Evolutionary conservation across 2,888 invertebrate genomes (phyloP).

Genomic region (Sinopyrophorus schimmeli): DNA sequence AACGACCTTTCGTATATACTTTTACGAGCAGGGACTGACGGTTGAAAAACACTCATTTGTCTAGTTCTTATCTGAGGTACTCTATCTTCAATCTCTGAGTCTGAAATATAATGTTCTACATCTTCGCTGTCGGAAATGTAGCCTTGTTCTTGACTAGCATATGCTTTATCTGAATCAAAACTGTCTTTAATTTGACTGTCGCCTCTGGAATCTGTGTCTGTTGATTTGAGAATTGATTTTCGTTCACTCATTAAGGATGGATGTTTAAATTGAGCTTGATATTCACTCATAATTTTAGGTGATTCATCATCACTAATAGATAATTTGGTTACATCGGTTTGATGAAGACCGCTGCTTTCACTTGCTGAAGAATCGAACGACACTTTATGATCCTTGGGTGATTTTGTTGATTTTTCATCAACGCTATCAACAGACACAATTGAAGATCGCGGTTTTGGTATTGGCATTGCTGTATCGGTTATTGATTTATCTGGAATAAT

Average conservation of each 20-base stretch:
- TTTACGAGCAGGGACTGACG: constrained; percentile 47
- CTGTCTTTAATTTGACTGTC: constrained; percentile 46
- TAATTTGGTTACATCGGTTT: constrained; percentile 12
- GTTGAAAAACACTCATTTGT: constrained; percentile 54
- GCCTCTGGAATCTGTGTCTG: constrained; percentile 29
- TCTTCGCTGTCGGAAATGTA: constrained; percentile 55
- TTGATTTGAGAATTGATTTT: constrained; percentile 10
- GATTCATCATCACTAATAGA: constrained; percentile 15
- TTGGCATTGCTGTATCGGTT: constrained; percentile 41
- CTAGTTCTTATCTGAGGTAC: constrained; percentile 54
- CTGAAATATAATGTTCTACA: constrained; percentile 54
- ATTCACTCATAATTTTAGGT: constrained; percentile 46
- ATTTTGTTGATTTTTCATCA: constrained; percentile 37
- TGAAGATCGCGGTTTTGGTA: constrained; percentile 54
- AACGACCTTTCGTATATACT: constrained; percentile 57
- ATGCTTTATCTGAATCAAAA: constrained; percentile 51
- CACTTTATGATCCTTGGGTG: constrained; percentile 15
- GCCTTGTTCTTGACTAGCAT: constrained; percentile 48
- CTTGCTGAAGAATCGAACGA: constrained; percentile 39
- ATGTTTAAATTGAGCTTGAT: constrained; percentile 50
- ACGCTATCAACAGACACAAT: constrained; percentile 43
- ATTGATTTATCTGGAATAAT: constrained; percentile 38
- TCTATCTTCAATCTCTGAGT: constrained; percentile 55
- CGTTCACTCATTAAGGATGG: constrained; percentile 37
- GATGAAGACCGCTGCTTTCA: constrained; percentile 30